These are phyloP conservation scores for Dicyema japonicum DNA, from an alignment of 1,140 invertebrate species.

Conservation along the genomic window DNA sequence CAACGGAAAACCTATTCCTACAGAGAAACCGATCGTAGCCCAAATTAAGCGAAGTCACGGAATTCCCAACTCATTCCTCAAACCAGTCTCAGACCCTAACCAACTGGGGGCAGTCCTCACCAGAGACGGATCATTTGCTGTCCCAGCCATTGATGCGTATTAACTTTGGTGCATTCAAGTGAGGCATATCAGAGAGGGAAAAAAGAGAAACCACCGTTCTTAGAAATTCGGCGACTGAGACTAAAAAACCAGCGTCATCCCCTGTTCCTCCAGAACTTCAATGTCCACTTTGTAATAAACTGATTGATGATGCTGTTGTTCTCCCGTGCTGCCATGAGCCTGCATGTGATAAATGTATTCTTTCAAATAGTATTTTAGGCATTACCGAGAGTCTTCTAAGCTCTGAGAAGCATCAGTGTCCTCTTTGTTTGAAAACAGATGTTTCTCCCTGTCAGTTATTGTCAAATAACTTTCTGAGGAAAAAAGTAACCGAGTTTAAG, in stretches of 20 bases:
- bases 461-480: constrained; percentile 54
- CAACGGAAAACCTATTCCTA: not conserved
- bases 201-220: constrained; percentile 29
- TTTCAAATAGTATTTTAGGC: constrained; percentile 24
- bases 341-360: constrained; percentile 74
- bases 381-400: constrained; percentile 50
- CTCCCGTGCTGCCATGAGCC: constrained; percentile 83
- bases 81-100: too few relatives aligned
- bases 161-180: constrained; percentile 27
- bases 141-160: too few relatives aligned
- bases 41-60: too few relatives aligned
- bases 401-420: constrained; percentile 67
- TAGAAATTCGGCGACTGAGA: constrained; percentile 23
- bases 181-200: constrained; percentile 41
- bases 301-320: constrained; percentile 72
- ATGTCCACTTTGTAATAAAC: constrained; percentile 57
- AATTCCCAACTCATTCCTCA: too few relatives aligned
- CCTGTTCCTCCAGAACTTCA: constrained; percentile 59
- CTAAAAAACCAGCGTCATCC: constrained; percentile 12
- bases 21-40: constrained; percentile 1
- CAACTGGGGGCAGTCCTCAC: too few relatives aligned
- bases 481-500: constrained; percentile 51
- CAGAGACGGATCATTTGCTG: too few relatives aligned
- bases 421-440: constrained; percentile 56
- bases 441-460: constrained; percentile 62